phyloP scores from a whole-genome alignment of 2,888 invertebrate genomes.

The Cenopis cana region DNA sequence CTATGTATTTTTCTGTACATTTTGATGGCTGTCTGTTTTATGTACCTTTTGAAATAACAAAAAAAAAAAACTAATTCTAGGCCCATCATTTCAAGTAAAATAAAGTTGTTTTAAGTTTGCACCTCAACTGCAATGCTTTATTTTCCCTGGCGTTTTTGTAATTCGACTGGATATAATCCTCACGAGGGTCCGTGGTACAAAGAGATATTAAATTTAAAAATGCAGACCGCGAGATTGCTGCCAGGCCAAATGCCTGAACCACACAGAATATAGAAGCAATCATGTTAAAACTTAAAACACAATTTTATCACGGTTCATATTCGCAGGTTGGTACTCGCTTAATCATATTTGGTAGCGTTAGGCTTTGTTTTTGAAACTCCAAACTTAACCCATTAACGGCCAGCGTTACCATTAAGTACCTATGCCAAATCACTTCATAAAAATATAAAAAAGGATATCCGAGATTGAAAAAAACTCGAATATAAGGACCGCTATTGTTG shows the following conservation, averaged over 20 bases:
- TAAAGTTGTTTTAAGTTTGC: slow-evolving; percentile 7
- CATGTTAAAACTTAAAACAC: slow-evolving; percentile 23
- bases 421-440: too few relatives aligned
- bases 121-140: slow-evolving; percentile 53
- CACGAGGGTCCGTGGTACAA: slow-evolving; percentile 65
- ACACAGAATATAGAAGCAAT: slow-evolving; percentile 29
- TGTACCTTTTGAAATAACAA: too few relatives aligned
- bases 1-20: too few relatives aligned
- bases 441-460: too few relatives aligned
- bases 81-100: background rate
- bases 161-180: slow-evolving; percentile 63
- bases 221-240: slow-evolving; percentile 65
- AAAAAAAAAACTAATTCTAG: too few relatives aligned
- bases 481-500: background rate
- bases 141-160: slow-evolving; percentile 65
- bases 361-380: background rate
- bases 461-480: too few relatives aligned
- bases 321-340: background rate
- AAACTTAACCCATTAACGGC: background rate
- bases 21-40: too few relatives aligned
- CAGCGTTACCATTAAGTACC: too few relatives aligned
- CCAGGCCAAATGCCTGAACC: slow-evolving; percentile 25
- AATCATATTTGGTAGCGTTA: slow-evolving; percentile 2
- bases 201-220: slow-evolving; percentile 80
- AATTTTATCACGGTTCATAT: slow-evolving; percentile 1